phyloP scores from a whole-genome alignment of 1,140 invertebrate species.

The Drosophila burlai region DNA sequence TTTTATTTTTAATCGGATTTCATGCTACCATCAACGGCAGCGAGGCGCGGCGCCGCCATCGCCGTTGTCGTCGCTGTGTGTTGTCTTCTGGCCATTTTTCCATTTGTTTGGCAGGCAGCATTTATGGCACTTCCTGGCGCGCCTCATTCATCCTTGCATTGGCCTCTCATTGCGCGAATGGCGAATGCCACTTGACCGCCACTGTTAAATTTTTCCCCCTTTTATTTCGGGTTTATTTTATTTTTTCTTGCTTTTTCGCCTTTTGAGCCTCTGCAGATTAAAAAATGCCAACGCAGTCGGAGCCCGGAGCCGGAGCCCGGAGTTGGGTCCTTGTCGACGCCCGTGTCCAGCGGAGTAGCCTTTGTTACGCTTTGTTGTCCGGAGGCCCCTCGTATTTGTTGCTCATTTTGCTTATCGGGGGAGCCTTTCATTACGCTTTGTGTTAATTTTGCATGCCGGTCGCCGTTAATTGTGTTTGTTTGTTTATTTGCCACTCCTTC shows the following conservation, averaged over 20 bases:
- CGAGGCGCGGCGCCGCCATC: constrained; percentile 26
- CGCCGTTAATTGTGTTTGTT: constrained; percentile 76
- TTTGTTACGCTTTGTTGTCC: constrained; percentile 69
- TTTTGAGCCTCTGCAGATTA: constrained; percentile 61
- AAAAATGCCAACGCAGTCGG: constrained; percentile 61
- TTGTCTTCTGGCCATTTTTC: constrained; percentile 57
- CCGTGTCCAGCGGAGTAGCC: constrained; percentile 42
- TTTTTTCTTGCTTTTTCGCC: constrained; percentile 14
- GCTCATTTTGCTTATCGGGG: constrained; percentile 82
- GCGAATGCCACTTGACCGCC: constrained; percentile 70
- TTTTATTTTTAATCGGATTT: constrained; percentile 85
- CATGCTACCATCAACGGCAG: constrained; percentile 76
- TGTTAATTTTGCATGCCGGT: constrained; percentile 73
- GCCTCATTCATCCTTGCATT: constrained; percentile 61
- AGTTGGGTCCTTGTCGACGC: constrained; percentile 34
- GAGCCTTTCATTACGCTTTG: constrained; percentile 80
- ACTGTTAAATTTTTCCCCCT: constrained; percentile 43
- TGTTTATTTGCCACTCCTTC: constrained; percentile 54
- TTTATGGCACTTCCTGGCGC: constrained; percentile 75
- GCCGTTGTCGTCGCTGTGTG: constrained; percentile 46
- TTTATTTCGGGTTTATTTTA: constrained; percentile 31
- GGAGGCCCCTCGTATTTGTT: constrained; percentile 54
- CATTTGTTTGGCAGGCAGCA: constrained; percentile 71
- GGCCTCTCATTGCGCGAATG: constrained; percentile 41
- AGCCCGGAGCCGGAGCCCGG: constrained; percentile 21